phyloP scores from a whole-genome alignment of 2,797 vertebrate species.

The Sebastes matsubarae region DNA sequence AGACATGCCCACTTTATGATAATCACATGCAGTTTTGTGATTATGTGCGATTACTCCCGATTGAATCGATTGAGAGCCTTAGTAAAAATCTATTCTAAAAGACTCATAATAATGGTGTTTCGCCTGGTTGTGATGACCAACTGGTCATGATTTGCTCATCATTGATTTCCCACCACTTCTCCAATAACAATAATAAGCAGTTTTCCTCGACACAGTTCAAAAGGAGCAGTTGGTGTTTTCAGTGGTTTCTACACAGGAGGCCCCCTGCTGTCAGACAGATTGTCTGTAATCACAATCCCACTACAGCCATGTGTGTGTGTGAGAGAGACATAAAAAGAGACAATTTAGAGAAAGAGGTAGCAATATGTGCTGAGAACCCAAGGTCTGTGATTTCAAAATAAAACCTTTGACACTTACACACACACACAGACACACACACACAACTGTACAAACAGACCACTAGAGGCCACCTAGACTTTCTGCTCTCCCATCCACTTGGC shows the following conservation, averaged over 20 bases:
- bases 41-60: no score
- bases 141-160: background rate
- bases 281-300: constrained; percentile 46
- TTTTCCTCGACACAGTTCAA: background rate
- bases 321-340: no score
- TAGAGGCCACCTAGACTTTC: background rate
- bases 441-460: background rate
- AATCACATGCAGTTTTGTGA: no score
- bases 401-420: background rate
- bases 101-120: background rate
- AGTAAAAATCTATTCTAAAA: background rate
- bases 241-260: constrained; percentile 26
- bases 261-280: constrained; percentile 39
- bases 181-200: background rate
- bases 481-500: background rate
- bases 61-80: no score
- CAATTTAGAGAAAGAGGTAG: background rate
- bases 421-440: background rate
- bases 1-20: no score
- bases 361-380: background rate
- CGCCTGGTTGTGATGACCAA: background rate
- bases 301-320: background rate
- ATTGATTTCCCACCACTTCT: background rate
- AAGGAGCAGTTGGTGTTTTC: constrained; percentile 30
- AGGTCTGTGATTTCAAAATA: background rate